These are phyloP conservation scores for Drosophila gunungcola DNA, from an alignment of 1,140 invertebrate species.

Conservation along the genomic window DNA sequence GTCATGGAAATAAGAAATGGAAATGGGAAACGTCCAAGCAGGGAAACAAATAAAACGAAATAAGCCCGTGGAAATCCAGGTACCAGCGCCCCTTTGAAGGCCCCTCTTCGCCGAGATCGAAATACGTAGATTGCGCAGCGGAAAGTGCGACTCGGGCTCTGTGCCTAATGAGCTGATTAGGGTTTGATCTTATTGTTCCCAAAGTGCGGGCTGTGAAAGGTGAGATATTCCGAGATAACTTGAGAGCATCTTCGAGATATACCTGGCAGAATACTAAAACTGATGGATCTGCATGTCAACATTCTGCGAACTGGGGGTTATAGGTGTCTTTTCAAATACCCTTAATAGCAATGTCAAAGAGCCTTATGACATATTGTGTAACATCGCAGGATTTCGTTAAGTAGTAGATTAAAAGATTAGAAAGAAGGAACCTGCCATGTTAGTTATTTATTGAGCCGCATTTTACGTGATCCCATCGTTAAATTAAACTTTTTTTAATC, in stretches of 20 bases:
- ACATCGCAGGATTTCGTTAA: not conserved
- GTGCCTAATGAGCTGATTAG: slow-evolving; percentile 51
- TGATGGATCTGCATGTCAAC: slow-evolving; percentile 21
- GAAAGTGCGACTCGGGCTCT: slow-evolving; percentile 21
- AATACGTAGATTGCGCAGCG: slow-evolving; percentile 18
- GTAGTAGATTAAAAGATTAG: not conserved
- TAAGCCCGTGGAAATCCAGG: slow-evolving; percentile 27
- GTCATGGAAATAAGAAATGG: slow-evolving; percentile 55
- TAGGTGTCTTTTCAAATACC: slow-evolving; percentile 5
- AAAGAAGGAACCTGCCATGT: not conserved
- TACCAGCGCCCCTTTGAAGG: slow-evolving; percentile 23
- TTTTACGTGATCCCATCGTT: no score
- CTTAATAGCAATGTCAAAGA: not conserved
- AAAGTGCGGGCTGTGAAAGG: slow-evolving; percentile 12
- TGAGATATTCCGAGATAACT: slow-evolving; percentile 18
- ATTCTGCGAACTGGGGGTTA: slow-evolving; percentile 23
- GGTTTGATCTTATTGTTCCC: slow-evolving; percentile 41
- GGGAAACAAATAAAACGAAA: slow-evolving; percentile 42
- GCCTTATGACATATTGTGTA: slow-evolving; percentile 3
- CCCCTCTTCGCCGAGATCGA: slow-evolving; percentile 14
- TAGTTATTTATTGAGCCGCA: not conserved
- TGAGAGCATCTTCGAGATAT: slow-evolving; percentile 4
- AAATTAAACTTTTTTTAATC: no score
- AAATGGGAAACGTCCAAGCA: slow-evolving; percentile 35
- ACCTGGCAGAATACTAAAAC: slow-evolving; percentile 4